Evolutionary conservation across 2,888 invertebrate genomes (phyloP).

Genomic region (Selenia dentaria): DNA sequence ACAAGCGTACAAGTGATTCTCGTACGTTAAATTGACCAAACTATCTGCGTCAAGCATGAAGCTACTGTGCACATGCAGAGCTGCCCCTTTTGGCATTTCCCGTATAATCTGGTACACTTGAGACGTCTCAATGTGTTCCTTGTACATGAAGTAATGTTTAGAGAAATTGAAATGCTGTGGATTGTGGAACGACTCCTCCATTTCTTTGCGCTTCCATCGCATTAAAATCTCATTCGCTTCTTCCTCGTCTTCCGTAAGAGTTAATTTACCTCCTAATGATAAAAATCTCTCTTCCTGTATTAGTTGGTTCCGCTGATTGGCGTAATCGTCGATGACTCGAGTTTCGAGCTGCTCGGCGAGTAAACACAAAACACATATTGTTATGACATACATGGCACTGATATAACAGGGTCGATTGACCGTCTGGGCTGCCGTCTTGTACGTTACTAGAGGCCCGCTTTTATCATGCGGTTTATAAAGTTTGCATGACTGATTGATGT

Average conservation of each 20-base stretch:
- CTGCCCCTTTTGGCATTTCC: slow-evolving; percentile 90
- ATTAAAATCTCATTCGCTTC: slow-evolving; percentile 84
- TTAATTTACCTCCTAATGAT: slow-evolving; percentile 77
- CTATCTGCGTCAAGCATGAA: slow-evolving; percentile 85
- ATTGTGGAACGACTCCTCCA: slow-evolving; percentile 71
- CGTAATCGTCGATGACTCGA: slow-evolving; percentile 44
- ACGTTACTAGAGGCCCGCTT: slow-evolving; percentile 10
- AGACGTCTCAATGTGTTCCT: slow-evolving; percentile 84
- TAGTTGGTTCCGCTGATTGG: slow-evolving; percentile 43
- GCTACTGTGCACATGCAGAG: slow-evolving; percentile 88
- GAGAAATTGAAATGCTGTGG: slow-evolving; percentile 85
- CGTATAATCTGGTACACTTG: slow-evolving; percentile 87
- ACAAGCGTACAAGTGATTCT: slow-evolving; percentile 85
- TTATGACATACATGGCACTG: slow-evolving; percentile 33
- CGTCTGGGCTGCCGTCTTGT: slow-evolving; percentile 12
- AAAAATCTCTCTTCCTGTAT: slow-evolving; percentile 67
- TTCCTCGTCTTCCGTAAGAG: slow-evolving; percentile 73
- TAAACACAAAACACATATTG: slow-evolving; percentile 36
- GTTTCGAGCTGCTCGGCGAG: slow-evolving; percentile 38
- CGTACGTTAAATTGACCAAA: slow-evolving; percentile 86
- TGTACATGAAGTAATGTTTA: slow-evolving; percentile 86
- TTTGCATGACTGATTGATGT: background rate
- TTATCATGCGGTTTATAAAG: slow-evolving; percentile 8
- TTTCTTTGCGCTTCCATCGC: slow-evolving; percentile 80
- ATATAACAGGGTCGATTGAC: slow-evolving; percentile 12